A percentile compares a stretch with the other conserved stretches of the same genome.
These are phyloP conservation scores for Ips typographus DNA, from an alignment of 1,140 invertebrate genomes.

Conservation along the genomic window DNA sequence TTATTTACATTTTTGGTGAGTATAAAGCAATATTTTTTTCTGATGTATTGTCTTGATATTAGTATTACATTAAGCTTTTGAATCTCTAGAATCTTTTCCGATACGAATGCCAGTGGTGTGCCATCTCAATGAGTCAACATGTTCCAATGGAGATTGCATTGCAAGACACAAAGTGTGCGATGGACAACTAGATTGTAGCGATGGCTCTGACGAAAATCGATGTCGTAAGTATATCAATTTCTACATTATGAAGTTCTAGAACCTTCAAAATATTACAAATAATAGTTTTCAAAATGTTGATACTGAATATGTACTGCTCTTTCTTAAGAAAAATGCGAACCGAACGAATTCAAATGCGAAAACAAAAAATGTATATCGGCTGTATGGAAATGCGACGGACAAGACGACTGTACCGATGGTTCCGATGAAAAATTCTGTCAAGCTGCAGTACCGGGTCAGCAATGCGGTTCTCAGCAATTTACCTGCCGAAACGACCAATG, in stretches of 20 bases:
- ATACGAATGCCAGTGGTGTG: slow-evolving; percentile 60
- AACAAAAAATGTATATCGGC: slow-evolving; percentile 90
- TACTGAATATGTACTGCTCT: slow-evolving; percentile 24
- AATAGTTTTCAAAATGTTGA: slow-evolving; percentile 21
- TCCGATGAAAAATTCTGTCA: slow-evolving; percentile 76
- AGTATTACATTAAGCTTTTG: no score
- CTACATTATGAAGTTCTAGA: not conserved
- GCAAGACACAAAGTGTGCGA: slow-evolving; percentile 79
- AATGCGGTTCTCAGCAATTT: slow-evolving; percentile 81
- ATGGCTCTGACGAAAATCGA: slow-evolving; percentile 85
- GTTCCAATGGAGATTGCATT: slow-evolving; percentile 90
- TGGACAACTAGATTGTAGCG: slow-evolving; percentile 76
- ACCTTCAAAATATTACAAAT: slow-evolving; percentile 11
- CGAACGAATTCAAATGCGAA: slow-evolving; percentile 87
- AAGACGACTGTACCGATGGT: slow-evolving; percentile 92
- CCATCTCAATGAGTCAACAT: slow-evolving; percentile 79
- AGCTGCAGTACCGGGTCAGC: slow-evolving; percentile 60
- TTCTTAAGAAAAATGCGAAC: slow-evolving; percentile 70
- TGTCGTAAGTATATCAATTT: slow-evolving; percentile 68
- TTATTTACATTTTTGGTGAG: slow-evolving; percentile 9
- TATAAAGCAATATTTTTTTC: not conserved
- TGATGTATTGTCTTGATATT: no score
- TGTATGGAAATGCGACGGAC: slow-evolving; percentile 86
- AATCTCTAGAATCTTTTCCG: no score
- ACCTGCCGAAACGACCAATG: slow-evolving; percentile 84